Evolutionary conservation across 2,113 vertebrate species (phyloP).

Genomic region (Rattus rattus): DNA sequence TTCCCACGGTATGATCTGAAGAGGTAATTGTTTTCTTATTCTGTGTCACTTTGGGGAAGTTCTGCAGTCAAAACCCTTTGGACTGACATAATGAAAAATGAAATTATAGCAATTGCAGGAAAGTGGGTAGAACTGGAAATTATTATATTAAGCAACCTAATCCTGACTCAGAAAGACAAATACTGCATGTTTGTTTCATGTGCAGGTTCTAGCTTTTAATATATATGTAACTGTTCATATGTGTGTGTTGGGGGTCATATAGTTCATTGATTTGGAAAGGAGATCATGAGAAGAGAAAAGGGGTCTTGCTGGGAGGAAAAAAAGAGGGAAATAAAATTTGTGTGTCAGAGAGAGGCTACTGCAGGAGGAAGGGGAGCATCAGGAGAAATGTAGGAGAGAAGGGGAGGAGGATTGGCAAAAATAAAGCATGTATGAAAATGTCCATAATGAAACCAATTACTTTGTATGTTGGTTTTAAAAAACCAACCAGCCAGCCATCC

Average conservation of each 20-base stretch:
- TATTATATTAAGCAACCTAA: neutral
- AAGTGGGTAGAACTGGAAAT: conserved; percentile 1
- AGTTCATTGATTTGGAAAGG: neutral
- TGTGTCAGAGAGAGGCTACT: too few species aligned
- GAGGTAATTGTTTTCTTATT: neutral
- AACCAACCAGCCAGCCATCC: neutral
- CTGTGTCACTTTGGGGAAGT: neutral
- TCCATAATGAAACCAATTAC: neutral
- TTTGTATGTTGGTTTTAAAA: neutral
- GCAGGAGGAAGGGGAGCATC: neutral
- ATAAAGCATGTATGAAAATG: neutral
- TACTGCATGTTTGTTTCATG: neutral
- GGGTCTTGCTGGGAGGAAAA: neutral
- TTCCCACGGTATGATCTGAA: neutral
- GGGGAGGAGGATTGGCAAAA: neutral
- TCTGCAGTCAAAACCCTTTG: neutral
- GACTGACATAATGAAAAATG: neutral
- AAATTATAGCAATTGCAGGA: neutral
- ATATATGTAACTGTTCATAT: neutral
- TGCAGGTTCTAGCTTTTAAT: neutral
- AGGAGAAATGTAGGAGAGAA: neutral
- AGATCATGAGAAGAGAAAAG: neutral
- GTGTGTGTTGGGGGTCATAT: neutral
- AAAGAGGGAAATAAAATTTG: neutral
- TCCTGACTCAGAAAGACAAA: neutral